Conservation (phyloP, 2,797 vertebrate genomes). For the Xenentodon cancila region DNA sequence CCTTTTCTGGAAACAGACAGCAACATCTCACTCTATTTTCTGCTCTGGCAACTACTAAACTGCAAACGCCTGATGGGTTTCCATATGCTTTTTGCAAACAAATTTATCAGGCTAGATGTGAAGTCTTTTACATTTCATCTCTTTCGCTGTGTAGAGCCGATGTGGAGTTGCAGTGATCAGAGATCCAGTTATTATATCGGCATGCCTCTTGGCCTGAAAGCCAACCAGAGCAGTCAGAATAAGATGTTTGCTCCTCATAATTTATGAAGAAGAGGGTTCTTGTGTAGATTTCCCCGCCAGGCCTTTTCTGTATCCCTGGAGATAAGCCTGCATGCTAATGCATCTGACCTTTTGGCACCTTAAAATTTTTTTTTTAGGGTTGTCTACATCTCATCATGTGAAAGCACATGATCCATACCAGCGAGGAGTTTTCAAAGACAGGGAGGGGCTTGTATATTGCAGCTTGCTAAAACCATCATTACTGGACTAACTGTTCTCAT, state of each 20-base stretch:
- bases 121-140: conserved; percentile 40
- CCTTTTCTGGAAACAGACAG: conserved; percentile 56
- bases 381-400: conserved; percentile 33
- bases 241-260: conserved; percentile 48
- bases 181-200: conserved; percentile 56
- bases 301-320: conserved; percentile 26
- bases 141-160: conserved; percentile 11
- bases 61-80: background rate
- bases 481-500: background rate
- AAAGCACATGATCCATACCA: conserved; percentile 33
- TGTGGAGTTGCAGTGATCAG: conserved; percentile 34
- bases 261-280: conserved; percentile 41
- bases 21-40: conserved; percentile 50
- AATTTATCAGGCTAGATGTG: background rate
- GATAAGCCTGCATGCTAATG: conserved; percentile 43
- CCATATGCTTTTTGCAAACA: no score
- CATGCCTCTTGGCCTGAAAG: conserved; percentile 45
- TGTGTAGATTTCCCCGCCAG: background rate
- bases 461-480: background rate
- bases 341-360: conserved; percentile 49
- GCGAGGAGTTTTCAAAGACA: conserved; percentile 2
- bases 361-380: conserved; percentile 11
- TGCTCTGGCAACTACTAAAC: conserved; percentile 54
- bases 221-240: conserved; percentile 50
- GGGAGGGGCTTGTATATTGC: background rate